Conservation (phyloP, 2,113 vertebrate species). For the Peromyscus leucopus region DNA sequence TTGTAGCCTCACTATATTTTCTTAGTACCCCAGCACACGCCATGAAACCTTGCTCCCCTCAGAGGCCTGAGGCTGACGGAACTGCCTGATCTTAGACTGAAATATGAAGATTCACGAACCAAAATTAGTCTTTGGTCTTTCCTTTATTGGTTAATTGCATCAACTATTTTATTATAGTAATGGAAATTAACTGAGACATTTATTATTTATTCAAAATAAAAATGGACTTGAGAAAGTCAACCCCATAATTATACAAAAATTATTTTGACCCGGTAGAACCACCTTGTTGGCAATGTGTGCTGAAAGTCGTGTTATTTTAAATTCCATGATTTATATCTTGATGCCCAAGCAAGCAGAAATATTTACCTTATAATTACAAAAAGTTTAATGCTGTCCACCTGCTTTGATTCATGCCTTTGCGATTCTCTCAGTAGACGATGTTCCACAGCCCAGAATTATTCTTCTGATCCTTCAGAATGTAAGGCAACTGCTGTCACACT, state of each 20-base stretch:
- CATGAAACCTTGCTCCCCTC: neutral
- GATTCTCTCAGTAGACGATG: neutral
- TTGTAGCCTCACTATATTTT: neutral
- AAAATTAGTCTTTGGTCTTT: neutral
- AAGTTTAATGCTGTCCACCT: neutral
- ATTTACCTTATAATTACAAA: neutral
- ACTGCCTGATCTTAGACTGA: neutral
- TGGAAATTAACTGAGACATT: neutral
- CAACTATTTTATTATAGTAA: neutral
- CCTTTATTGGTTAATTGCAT: neutral
- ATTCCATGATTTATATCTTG: neutral
- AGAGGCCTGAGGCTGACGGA: neutral
- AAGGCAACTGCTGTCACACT: neutral
- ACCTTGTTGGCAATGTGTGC: conserved; percentile 18
- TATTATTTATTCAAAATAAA: neutral
- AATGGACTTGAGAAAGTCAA: neutral
- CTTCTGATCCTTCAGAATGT: neutral
- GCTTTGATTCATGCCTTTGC: neutral
- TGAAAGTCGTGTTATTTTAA: neutral
- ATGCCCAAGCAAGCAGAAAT: neutral
- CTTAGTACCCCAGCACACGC: neutral
- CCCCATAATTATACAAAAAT: neutral
- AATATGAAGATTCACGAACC: neutral
- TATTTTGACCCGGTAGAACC: neutral
- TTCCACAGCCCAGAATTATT: conserved; percentile 13